Evolutionary conservation across 2,888 invertebrate genomes (phyloP).

Genomic region (Ischnus inquisitorius): DNA sequence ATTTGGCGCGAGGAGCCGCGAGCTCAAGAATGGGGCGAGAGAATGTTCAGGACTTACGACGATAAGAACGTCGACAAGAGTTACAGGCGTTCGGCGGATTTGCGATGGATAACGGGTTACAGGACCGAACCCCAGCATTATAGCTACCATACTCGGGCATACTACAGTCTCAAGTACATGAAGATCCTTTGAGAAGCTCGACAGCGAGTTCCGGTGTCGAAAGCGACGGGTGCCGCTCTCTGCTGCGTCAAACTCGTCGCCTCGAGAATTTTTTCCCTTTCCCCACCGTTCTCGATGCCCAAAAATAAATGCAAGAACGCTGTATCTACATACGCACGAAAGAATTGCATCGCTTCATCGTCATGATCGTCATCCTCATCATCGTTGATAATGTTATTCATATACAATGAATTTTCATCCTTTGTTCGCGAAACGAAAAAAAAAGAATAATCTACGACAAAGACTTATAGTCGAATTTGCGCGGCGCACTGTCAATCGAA

Average conservation of each 20-base stretch:
- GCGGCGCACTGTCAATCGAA: background rate
- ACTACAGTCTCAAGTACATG: constrained; percentile 84
- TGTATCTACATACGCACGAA: background rate
- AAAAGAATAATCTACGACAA: constrained; percentile 6
- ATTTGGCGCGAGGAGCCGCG: constrained; percentile 90
- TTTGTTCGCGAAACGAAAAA: constrained; percentile 17
- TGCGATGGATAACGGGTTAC: constrained; percentile 80
- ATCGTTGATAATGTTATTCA: constrained; percentile 16
- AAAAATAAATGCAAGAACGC: background rate
- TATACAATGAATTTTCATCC: constrained; percentile 4
- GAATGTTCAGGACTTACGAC: constrained; percentile 91
- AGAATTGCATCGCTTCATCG: constrained; percentile 21
- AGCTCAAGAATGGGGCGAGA: constrained; percentile 95
- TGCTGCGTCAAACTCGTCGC: background rate
- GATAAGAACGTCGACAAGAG: constrained; percentile 79
- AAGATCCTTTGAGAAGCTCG: constrained; percentile 78
- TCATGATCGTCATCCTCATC: constrained; percentile 18
- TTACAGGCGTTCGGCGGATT: constrained; percentile 80
- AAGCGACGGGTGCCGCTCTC: background rate
- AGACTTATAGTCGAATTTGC: constrained; percentile 1
- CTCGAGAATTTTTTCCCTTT: background rate
- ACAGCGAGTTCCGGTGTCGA: background rate
- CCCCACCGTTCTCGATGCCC: background rate
- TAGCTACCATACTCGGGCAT: constrained; percentile 84
- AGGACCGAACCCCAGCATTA: constrained; percentile 80